A percentile compares a stretch with the other conserved stretches of the same genome.
Conservation (phyloP, 1,140 invertebrate genomes). For the Wasmannia auropunctata region DNA sequence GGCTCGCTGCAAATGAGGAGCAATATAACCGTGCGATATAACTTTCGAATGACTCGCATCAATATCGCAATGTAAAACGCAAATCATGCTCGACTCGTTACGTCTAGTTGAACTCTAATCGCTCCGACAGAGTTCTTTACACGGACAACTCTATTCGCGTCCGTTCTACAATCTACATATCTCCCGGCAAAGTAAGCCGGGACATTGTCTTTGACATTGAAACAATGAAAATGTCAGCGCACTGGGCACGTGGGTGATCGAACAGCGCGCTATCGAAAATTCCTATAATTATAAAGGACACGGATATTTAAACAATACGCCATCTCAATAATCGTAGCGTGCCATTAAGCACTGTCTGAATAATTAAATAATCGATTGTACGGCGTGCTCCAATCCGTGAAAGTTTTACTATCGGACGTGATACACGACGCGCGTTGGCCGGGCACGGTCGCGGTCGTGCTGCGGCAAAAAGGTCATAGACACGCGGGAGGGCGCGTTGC, state of each 20-base stretch:
- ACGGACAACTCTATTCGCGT: slow-evolving; percentile 20
- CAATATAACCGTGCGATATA: slow-evolving; percentile 9
- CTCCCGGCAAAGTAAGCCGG: background rate
- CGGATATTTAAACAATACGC: background rate
- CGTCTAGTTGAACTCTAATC: slow-evolving; percentile 23
- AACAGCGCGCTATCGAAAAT: background rate
- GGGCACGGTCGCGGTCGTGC: background rate
- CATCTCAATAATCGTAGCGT: background rate
- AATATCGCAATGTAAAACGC: slow-evolving; percentile 5
- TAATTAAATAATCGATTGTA: slow-evolving; percentile 36
- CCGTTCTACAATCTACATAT: background rate
- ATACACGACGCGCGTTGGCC: background rate
- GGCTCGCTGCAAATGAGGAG: slow-evolving; percentile 18
- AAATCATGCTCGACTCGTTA: slow-evolving; percentile 40
- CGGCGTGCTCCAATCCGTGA: background rate
- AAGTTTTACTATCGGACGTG: background rate
- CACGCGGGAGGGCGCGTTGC: slow-evolving; percentile 59
- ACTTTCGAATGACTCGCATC: slow-evolving; percentile 45
- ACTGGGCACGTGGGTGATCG: too few relatives aligned
- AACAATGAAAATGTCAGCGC: slow-evolving; percentile 7
- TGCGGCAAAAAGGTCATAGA: slow-evolving; percentile 22
- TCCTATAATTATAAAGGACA: background rate
- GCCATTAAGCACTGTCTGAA: background rate
- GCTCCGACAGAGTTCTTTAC: slow-evolving; percentile 16
- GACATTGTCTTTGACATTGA: background rate